Conservation (phyloP, 2,888 invertebrate species). For the Eupithecia tripunctaria region DNA sequence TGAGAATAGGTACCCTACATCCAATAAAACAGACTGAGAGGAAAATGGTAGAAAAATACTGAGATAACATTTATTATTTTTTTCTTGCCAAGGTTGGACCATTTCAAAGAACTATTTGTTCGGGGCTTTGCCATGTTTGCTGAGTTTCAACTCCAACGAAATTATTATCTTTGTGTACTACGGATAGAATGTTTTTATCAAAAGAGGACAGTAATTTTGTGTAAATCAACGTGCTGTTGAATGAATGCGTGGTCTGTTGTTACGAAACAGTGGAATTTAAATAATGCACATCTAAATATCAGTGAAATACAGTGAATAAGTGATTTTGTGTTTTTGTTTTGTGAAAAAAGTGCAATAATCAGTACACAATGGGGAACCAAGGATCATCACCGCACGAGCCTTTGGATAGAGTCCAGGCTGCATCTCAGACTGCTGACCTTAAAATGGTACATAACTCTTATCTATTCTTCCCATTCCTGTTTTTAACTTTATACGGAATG, state of each 20-base stretch:
- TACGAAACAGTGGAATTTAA: slow-evolving; percentile 46
- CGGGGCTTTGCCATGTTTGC: slow-evolving; percentile 76
- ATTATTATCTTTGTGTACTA: slow-evolving; percentile 75
- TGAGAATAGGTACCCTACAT: background rate
- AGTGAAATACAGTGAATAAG: slow-evolving; percentile 45
- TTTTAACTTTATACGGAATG: background rate
- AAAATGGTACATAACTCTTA: slow-evolving; percentile 69
- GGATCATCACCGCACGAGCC: slow-evolving; percentile 93
- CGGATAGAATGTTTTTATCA: slow-evolving; percentile 69
- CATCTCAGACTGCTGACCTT: slow-evolving; percentile 72
- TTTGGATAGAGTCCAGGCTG: slow-evolving; percentile 87
- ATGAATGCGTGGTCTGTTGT: slow-evolving; percentile 56
- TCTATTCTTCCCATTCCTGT: slow-evolving; percentile 8
- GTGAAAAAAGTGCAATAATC: slow-evolving; percentile 45
- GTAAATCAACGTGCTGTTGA: slow-evolving; percentile 64
- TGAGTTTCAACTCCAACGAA: slow-evolving; percentile 74
- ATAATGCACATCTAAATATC: too few species aligned
- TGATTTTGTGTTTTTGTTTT: slow-evolving; percentile 45
- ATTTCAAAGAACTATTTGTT: slow-evolving; percentile 74
- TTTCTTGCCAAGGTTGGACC: slow-evolving; percentile 72
- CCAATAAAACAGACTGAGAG: background rate
- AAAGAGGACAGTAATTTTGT: slow-evolving; percentile 66
- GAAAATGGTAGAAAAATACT: slow-evolving; percentile 38
- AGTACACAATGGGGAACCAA: slow-evolving; percentile 89
- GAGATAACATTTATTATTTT: slow-evolving; percentile 53